phyloP scores from a whole-genome alignment of 2,888 invertebrate genomes.

The Calameuta idolon region DNA sequence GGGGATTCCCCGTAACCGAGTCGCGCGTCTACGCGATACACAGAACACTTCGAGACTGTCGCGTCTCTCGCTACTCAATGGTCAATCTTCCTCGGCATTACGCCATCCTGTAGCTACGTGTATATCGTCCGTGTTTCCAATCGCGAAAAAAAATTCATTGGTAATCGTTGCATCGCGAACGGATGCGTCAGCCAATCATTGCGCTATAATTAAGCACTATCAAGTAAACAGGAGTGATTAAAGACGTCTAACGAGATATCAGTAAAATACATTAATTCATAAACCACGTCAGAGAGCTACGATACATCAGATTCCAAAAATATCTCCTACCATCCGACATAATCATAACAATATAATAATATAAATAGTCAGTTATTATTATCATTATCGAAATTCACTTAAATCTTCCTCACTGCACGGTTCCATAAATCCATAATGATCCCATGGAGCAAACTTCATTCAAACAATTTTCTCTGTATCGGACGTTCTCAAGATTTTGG shows the following conservation, averaged over 20 bases:
- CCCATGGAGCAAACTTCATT: background rate
- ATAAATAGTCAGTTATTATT: too few relatives aligned
- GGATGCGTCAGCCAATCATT: background rate
- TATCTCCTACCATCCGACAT: background rate
- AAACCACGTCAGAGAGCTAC: background rate
- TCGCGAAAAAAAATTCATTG: background rate
- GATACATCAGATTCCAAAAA: background rate
- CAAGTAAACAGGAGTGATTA: background rate
- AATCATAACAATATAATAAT: background rate
- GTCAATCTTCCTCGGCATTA: background rate
- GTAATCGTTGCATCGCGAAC: background rate
- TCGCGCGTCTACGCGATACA: background rate
- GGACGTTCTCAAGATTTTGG: background rate
- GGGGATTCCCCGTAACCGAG: background rate
- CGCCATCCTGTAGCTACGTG: background rate
- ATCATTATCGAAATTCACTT: background rate
- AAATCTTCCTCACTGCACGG: background rate
- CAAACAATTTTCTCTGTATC: background rate
- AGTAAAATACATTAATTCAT: background rate
- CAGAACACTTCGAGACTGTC: background rate
- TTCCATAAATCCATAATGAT: background rate
- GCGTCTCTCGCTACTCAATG: background rate
- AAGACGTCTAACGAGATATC: background rate
- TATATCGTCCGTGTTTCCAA: background rate
- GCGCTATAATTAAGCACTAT: background rate